phyloP scores from a whole-genome alignment of 2,113 vertebrate genomes.

The Hyperopisus bebe region DNA sequence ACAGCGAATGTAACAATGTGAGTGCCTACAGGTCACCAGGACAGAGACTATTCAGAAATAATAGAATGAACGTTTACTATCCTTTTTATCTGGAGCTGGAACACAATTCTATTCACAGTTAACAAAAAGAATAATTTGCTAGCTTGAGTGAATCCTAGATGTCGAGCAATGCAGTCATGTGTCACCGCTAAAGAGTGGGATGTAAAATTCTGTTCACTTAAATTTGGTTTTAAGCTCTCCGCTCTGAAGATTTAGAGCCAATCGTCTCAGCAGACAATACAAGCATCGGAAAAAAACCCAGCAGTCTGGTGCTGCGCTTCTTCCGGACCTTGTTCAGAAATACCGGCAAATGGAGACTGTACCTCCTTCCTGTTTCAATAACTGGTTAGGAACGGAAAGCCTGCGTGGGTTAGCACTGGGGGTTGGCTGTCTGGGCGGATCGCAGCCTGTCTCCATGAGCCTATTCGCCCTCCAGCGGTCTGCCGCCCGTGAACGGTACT shows the following conservation, averaged over 20 bases:
- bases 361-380: not conserved
- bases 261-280: not conserved
- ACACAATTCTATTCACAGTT: not conserved
- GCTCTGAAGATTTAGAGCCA: not conserved
- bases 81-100: not conserved
- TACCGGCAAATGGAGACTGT: not conserved
- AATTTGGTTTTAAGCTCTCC: not conserved
- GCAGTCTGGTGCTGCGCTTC: not conserved
- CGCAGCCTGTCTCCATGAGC: not conserved
- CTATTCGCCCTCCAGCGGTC: not conserved
- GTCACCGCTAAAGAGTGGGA: not conserved
- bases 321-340: not conserved
- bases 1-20: not conserved
- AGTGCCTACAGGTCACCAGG: not conserved
- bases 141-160: not conserved
- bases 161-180: not conserved
- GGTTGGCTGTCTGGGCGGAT: not conserved
- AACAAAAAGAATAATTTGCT: not conserved
- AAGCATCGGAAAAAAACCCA: not conserved
- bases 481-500: not conserved
- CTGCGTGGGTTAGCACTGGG: not conserved
- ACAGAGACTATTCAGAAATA: not conserved
- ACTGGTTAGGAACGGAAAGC: not conserved
- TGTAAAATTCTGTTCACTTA: not conserved
- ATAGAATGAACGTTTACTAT: not conserved